phyloP scores from a whole-genome alignment of 2,113 vertebrate species.

The Mungos mungo region DNA sequence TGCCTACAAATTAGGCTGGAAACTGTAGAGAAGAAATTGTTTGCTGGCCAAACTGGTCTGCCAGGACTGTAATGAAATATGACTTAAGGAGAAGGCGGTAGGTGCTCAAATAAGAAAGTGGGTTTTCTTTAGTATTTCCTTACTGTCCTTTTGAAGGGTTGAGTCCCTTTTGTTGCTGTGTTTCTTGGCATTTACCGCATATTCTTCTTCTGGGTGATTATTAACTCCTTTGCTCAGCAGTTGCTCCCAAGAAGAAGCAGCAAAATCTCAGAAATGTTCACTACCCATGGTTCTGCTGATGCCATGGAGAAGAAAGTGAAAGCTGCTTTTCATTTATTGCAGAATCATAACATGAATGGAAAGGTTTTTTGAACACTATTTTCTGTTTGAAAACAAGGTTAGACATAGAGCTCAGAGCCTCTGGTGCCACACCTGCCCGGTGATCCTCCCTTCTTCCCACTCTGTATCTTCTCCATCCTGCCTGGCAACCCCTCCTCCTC shows the following conservation, averaged over 20 bases:
- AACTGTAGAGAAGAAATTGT: constrained; percentile 54
- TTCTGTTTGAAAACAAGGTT: not conserved
- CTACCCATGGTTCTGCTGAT: accelerated
- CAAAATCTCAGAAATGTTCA: not conserved
- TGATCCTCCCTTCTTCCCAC: no score
- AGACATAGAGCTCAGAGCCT: not conserved
- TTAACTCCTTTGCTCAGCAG: not conserved
- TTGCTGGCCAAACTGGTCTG: constrained; percentile 55
- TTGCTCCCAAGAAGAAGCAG: not conserved
- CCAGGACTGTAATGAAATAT: constrained; percentile 19
- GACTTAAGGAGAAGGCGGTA: not conserved
- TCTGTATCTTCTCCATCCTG: no score
- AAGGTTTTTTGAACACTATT: not conserved
- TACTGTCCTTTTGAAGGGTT: not conserved
- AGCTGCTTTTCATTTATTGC: not conserved
- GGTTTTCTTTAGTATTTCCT: not conserved
- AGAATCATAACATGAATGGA: not conserved
- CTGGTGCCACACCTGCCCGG: accelerated
- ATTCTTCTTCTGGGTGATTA: not conserved
- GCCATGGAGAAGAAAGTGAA: not conserved
- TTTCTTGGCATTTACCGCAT: not conserved
- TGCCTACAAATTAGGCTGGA: constrained; percentile 72
- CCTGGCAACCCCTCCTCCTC: not conserved
- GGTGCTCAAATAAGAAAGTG: not conserved
- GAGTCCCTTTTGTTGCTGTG: not conserved